Evolutionary conservation across 2,888 invertebrate species (phyloP), one percentile per base, ranked within the genome.

Genomic region (Gastrophysa polygoni): DNA sequence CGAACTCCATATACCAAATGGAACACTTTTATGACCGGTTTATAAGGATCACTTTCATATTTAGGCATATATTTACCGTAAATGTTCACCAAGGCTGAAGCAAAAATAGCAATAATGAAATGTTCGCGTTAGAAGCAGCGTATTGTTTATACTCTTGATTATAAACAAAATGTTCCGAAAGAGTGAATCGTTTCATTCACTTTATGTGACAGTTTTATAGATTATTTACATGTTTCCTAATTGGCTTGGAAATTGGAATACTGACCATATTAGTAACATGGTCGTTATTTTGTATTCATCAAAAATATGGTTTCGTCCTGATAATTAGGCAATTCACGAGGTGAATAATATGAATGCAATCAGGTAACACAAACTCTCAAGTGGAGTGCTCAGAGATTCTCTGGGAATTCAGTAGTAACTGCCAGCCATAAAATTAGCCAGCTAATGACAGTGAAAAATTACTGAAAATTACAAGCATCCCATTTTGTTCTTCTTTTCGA

Each of bases 101-200:
- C 68, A 48, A 60, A 67, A 61, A 63, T 65, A 68, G 65, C 52
- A 63, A 65, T 66, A 63, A 62, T 59, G 59, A 57, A 64, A 63
- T 61, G 59, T 68, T 63, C 61, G 59, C 61, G 61, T 61, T 60
- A 57, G 44, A 60, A 50, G 51, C 58, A 59, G 57, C 66, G 61
- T 60, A 65, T 63, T 65, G 57, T 63, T 65, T 65, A 65, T 64
- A 56, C 11, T 14, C 55, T 49, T 34, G 57, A 59, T 57, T 62
- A 67, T 67, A 64, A 67, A 67, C 64, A 67, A 63, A 52, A 59
- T 52, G 54, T 59, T 34, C 34, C 32, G 49, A 50, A 34, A 14
- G 61, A 46, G 49, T 28, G 44, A 17, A 49, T 17, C 21, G 46
- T 48, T 59, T 57, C 48, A 47, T 56, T 47, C 56, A 60, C 47